Evolutionary conservation across 2,113 vertebrate species (phyloP).

Genomic region (Solenodon paradoxus): DNA sequence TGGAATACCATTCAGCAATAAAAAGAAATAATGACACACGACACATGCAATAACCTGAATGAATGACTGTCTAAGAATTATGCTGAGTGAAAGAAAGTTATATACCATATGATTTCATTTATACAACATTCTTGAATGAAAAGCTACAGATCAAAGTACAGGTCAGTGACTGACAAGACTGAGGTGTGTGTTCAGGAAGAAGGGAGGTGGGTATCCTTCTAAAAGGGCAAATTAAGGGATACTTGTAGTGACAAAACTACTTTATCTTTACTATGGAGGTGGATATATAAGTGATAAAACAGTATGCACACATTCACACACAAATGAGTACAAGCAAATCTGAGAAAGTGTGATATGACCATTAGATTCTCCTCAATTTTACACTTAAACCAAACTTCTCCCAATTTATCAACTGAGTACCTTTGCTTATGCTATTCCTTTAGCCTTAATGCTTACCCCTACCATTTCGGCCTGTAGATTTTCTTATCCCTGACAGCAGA

Average conservation of each 20-base stretch:
- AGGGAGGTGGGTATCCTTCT: neutral
- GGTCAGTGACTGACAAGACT: neutral
- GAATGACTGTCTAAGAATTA: neutral
- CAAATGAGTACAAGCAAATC: neutral
- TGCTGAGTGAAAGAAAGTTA: neutral
- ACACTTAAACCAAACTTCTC: slow-evolving; percentile 11
- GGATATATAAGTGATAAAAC: neutral
- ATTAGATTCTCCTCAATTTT: neutral
- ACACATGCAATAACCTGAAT: neutral
- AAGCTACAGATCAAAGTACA: neutral
- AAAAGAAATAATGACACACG: neutral
- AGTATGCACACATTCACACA: neutral
- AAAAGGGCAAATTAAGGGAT: neutral
- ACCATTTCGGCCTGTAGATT: neutral
- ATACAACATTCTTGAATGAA: neutral
- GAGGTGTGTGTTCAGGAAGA: neutral
- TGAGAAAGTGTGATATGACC: neutral
- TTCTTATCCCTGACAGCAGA: neutral
- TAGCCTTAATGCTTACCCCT: neutral
- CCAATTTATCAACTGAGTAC: neutral
- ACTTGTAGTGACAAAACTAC: neutral
- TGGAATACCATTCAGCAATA: neutral
- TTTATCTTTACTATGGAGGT: neutral
- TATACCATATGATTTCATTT: too few relatives aligned
- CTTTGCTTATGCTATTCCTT: neutral